A percentile compares a stretch with the other conserved stretches of the same genome.
Evolutionary conservation across 2,797 vertebrate genomes (phyloP).

Genomic region (Sebastes goodei): DNA sequence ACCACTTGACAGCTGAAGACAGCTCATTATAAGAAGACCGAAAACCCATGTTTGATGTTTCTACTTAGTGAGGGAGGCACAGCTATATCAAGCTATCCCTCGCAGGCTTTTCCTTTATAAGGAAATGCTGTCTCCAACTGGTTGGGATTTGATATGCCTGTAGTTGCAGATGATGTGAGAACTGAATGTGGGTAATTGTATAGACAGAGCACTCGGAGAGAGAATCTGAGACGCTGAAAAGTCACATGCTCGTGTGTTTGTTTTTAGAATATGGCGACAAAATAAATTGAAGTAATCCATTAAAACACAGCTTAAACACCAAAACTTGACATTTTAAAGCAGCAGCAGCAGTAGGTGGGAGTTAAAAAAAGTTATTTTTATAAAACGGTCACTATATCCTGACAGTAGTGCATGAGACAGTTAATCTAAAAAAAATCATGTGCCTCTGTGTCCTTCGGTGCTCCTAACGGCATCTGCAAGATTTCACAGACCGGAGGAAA

Average conservation of each 20-base stretch:
- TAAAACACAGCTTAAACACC: conserved; percentile 19
- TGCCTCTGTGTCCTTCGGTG: no score
- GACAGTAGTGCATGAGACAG: no score
- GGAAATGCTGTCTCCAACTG: conserved; percentile 78
- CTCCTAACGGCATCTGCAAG: no score
- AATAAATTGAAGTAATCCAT: conserved; percentile 29
- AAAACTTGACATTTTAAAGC: conserved; percentile 25
- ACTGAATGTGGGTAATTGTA: conserved; percentile 75
- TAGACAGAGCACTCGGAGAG: conserved; percentile 60
- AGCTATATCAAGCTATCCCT: conserved; percentile 82
- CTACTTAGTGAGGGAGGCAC: conserved; percentile 80
- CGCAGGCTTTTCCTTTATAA: conserved; percentile 81
- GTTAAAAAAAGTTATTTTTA: no score
- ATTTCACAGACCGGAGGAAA: no score
- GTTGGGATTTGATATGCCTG: conserved; percentile 78
- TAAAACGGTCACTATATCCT: no score
- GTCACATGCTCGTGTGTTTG: conserved; percentile 46
- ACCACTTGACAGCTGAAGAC: conserved; percentile 83
- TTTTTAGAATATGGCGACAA: conserved; percentile 43
- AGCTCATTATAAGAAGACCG: conserved; percentile 83
- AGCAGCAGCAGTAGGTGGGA: no score
- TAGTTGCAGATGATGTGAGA: conserved; percentile 73
- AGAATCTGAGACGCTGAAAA: conserved; percentile 47
- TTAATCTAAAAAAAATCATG: no score
- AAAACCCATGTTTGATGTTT: conserved; percentile 85